Evolutionary conservation across 2,888 invertebrate species (phyloP), one percentile per base, ranked within the genome.

Genomic region (Metallyticus violacea): DNA sequence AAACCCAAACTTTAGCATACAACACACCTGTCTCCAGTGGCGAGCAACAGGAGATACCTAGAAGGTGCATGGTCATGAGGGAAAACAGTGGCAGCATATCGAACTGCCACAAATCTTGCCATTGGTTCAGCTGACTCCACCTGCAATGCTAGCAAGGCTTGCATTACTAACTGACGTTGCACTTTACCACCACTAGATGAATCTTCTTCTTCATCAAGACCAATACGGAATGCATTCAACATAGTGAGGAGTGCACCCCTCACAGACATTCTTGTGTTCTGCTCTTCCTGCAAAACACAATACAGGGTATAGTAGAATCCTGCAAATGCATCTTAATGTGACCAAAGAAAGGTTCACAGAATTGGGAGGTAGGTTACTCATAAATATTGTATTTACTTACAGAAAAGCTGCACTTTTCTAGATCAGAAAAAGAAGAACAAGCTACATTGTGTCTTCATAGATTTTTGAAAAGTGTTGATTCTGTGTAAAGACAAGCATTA

Each of bases 41-140:
- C 97, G 86, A 97, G 91, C 26, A 98, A 92, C 85, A 98, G 92
- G 9, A 98, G 92, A 91, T 96, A 97, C 90, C 97, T 94, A 0
- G 98, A 96, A 0, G 97, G 96, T 0, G 97, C 95, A 91, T 97
- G 97, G 90, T 96, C 94, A 62, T 94, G 93, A 0, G 97, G 96
- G 91, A 97, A 98, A 89, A 98, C 96, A 7, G 94, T 94, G 3
- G 96, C 95, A 0, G 97, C 94, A 90, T 97, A 97, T 87, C 97
- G 94, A 90, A 96, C 97, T 3, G 97, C 96, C 77, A 97, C 95
- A 92, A 97, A 96, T 87, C 98, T 93, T 77, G 96, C 95, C 93
- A 96, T 96, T 1, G 95, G 93, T 89, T 97, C 95, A 26, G 96
- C 95, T 77, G 95, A 94, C 92, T 96, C 94, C 90, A 97, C 95